Conservation (phyloP, 2,113 vertebrate genomes). For the Tyto alba region DNA sequence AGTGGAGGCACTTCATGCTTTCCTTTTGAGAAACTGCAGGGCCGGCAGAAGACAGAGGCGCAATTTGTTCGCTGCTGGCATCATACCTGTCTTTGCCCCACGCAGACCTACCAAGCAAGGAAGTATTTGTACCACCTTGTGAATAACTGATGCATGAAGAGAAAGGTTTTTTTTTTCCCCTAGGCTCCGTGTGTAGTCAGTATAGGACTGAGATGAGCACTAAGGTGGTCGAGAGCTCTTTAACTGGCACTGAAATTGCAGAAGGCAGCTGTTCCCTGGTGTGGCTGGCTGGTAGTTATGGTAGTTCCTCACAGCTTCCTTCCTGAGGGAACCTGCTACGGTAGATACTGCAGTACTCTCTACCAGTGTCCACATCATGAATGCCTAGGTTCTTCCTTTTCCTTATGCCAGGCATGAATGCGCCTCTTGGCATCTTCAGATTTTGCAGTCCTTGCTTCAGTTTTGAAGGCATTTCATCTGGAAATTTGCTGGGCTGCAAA, state of each 20-base stretch:
- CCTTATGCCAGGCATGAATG: background rate
- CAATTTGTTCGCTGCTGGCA: background rate
- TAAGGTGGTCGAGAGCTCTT: background rate
- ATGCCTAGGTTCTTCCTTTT: background rate
- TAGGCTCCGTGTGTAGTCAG: background rate
- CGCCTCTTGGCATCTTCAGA: background rate
- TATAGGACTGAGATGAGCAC: background rate
- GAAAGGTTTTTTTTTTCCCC: background rate
- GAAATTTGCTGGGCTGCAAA: background rate
- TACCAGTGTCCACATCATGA: background rate
- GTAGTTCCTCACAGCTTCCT: background rate
- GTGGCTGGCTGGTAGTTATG: fast-evolving
- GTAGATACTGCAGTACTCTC: background rate
- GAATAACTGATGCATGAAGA: background rate
- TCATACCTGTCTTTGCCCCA: background rate
- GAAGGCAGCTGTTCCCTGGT: background rate
- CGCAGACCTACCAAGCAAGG: background rate
- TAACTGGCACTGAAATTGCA: background rate
- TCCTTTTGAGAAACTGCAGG: background rate
- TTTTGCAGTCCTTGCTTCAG: background rate
- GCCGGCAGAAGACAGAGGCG: background rate
- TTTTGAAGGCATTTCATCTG: background rate
- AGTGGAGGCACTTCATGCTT: background rate
- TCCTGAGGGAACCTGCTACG: background rate
- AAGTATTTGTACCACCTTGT: background rate